Conservation (phyloP, 2,888 invertebrate genomes). For the Lasioglossum lativentre region DNA sequence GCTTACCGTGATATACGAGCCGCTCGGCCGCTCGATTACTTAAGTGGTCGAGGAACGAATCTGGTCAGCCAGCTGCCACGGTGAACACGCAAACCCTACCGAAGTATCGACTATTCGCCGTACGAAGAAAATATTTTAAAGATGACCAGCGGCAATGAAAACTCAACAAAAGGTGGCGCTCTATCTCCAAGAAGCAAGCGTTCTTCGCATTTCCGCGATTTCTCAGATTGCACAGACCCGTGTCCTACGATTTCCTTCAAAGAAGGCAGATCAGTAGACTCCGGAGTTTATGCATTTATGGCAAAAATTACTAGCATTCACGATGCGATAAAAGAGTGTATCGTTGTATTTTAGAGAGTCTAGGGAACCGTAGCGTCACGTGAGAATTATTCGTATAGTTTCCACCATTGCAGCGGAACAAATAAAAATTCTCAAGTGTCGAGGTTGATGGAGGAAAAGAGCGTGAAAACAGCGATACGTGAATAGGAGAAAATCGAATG, state of each 20-base stretch:
- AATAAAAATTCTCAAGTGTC: background rate
- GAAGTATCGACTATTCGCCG: constrained; percentile 57
- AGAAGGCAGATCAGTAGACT: background rate
- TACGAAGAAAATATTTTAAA: constrained; percentile 52
- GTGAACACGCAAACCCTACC: constrained; percentile 55
- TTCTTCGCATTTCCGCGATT: background rate
- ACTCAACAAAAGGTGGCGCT: background rate
- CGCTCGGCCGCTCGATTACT: constrained; percentile 61
- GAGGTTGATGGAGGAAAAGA: background rate
- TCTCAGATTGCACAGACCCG: background rate
- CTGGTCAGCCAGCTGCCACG: constrained; percentile 64
- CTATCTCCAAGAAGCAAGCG: background rate
- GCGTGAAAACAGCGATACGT: background rate
- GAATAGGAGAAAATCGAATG: background rate
- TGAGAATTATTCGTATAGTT: background rate
- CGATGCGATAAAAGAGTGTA: background rate
- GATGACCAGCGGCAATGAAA: constrained; percentile 38
- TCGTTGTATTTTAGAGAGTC: background rate
- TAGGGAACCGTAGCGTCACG: background rate
- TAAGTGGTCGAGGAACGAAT: constrained; percentile 70
- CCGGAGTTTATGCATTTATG: background rate
- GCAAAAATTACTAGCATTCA: background rate
- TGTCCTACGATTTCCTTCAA: background rate
- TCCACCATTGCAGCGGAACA: background rate
- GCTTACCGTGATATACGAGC: constrained; percentile 58